These are phyloP conservation scores for Peromyscus polionotus DNA, from an alignment of 2,113 vertebrate species.

Conservation along the genomic window DNA sequence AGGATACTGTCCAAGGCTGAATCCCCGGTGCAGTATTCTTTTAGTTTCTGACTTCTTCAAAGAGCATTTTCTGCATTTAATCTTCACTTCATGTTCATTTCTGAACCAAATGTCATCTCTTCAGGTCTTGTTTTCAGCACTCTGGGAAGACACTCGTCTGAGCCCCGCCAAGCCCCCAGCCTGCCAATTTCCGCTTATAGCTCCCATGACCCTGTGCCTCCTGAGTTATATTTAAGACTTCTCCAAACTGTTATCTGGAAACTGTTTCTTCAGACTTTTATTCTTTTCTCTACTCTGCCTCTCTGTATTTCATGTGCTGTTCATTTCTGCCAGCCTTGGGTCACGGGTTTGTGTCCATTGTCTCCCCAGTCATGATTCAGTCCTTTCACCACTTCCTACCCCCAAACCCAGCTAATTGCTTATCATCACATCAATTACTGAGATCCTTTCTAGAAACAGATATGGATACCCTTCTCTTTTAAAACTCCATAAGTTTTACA, in stretches of 20 bases:
- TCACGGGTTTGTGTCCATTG: not conserved
- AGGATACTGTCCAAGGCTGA: not conserved
- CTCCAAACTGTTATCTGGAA: not conserved
- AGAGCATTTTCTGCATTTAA: constrained; percentile 4
- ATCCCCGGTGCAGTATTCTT: not conserved
- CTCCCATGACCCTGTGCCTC: too few relatives aligned
- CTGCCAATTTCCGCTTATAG: not conserved
- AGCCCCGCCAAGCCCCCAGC: not conserved
- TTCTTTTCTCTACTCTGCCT: not conserved
- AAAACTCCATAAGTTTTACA: not conserved
- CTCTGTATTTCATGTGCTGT: not conserved
- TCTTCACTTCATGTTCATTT: not conserved
- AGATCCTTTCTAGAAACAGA: not conserved
- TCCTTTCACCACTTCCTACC: not conserved
- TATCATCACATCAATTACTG: not conserved
- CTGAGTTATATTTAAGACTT: not conserved
- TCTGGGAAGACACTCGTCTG: not conserved
- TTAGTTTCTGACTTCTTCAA: not conserved
- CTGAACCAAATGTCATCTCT: not conserved
- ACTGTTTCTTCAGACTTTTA: not conserved
- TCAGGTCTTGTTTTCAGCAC: not conserved
- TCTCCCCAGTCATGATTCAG: not conserved
- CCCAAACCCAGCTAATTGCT: not conserved
- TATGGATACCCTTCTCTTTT: not conserved
- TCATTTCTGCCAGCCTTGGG: constrained; percentile 6